These are phyloP conservation scores for Pangasius macronema DNA, from an alignment of 2,797 vertebrate genomes.

Conservation along the genomic window DNA sequence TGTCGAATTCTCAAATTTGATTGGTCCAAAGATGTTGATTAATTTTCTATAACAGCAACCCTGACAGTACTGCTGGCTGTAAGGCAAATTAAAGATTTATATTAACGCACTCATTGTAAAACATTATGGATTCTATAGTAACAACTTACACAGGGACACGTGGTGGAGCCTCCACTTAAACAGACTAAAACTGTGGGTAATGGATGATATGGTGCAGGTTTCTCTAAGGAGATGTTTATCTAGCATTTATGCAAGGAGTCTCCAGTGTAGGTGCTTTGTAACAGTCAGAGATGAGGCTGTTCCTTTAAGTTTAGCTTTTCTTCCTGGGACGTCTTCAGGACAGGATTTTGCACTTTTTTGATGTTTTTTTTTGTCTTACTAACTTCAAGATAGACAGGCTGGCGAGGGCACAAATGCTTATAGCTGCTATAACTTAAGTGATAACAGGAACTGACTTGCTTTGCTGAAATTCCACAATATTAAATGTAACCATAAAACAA, in stretches of 20 bases:
- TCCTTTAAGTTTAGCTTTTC: not conserved
- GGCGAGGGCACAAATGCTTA: not conserved
- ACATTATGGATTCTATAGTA: not conserved
- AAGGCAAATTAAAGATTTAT: not conserved
- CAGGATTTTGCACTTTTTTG: not conserved
- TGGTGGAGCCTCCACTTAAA: not conserved
- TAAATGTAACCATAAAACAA: not conserved
- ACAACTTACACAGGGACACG: not conserved
- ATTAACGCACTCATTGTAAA: not conserved
- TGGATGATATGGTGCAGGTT: not conserved
- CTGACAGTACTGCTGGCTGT: not conserved
- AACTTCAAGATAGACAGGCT: not conserved
- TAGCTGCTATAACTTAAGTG: not conserved
- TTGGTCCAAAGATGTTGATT: not conserved
- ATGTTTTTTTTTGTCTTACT: not conserved
- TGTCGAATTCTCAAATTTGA: not conserved
- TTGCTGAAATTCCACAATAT: not conserved
- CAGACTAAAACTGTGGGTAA: not conserved
- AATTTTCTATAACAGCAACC: not conserved
- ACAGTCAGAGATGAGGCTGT: not conserved
- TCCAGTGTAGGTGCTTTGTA: not conserved
- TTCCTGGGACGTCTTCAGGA: not conserved
- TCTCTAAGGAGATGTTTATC: not conserved
- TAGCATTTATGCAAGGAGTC: not conserved
- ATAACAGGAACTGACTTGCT: not conserved